phyloP scores from a whole-genome alignment of 2,888 invertebrate genomes.

The Machimus atricapillus region DNA sequence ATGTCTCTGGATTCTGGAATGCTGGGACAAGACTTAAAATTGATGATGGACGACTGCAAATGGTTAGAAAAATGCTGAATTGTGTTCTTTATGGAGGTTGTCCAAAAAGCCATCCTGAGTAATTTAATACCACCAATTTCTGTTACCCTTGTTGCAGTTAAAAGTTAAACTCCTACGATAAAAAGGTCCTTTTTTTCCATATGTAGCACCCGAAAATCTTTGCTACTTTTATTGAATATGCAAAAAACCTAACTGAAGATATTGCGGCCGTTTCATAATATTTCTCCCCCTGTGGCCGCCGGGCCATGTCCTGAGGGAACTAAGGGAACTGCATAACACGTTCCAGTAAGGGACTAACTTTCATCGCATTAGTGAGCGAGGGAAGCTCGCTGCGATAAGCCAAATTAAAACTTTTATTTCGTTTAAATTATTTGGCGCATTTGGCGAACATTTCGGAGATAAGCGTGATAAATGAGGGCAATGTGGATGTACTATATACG shows the following conservation, averaged over 20 bases:
- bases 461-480: background rate
- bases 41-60: slow-evolving; percentile 23
- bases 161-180: background rate
- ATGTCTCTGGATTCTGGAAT: background rate
- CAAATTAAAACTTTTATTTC: background rate
- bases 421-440: background rate
- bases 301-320: background rate
- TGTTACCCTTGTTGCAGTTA: background rate
- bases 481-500: background rate
- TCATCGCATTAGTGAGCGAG: background rate
- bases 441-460: background rate
- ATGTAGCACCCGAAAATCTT: background rate
- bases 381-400: background rate
- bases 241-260: background rate
- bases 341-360: background rate
- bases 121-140: background rate
- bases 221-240: background rate
- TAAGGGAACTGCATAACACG: background rate
- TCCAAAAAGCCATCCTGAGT: slow-evolving; percentile 10
- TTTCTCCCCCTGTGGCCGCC: background rate
- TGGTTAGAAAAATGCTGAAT: slow-evolving; percentile 39
- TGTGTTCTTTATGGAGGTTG: background rate
- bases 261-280: background rate
- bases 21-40: slow-evolving; percentile 7
- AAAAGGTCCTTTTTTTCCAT: background rate